Conservation (phyloP, 2,888 invertebrate genomes). For the Tetragnatha montana region DNA sequence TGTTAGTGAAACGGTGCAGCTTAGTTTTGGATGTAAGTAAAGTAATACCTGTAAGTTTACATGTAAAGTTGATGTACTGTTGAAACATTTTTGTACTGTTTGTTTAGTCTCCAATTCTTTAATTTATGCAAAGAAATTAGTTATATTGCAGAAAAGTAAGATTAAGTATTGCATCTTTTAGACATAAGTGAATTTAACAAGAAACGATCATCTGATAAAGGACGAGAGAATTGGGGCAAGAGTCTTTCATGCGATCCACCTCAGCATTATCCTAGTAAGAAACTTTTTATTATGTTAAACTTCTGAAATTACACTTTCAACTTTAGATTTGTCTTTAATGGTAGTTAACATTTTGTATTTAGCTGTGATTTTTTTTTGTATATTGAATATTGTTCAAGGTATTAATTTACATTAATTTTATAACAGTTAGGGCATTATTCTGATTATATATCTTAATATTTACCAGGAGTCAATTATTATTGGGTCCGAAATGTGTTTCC, state of each 20-base stretch:
- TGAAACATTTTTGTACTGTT: background rate
- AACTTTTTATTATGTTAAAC: no score
- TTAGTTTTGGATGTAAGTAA: slow-evolving; percentile 86
- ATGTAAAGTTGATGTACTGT: background rate
- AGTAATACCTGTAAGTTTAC: background rate
- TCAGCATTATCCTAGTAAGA: slow-evolving; percentile 87
- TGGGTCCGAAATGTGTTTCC: slow-evolving; percentile 94
- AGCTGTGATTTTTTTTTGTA: no score
- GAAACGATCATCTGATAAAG: slow-evolving; percentile 87
- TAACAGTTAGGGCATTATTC: no score
- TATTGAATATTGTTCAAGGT: no score
- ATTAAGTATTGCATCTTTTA: slow-evolving; percentile 22
- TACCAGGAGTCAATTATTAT: slow-evolving; percentile 85
- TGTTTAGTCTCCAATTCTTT: background rate
- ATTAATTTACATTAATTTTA: no score
- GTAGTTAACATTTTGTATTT: no score
- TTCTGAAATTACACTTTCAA: no score
- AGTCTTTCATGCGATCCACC: slow-evolving; percentile 94
- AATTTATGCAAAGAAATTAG: background rate
- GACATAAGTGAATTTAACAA: slow-evolving; percentile 91
- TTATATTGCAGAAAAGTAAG: background rate
- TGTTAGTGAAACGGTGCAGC: slow-evolving; percentile 88
- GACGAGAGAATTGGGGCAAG: slow-evolving; percentile 95
- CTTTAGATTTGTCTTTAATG: no score
- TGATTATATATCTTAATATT: slow-evolving; percentile 20